Conservation (phyloP, 2,113 vertebrate species). For the Lepus europaeus region DNA sequence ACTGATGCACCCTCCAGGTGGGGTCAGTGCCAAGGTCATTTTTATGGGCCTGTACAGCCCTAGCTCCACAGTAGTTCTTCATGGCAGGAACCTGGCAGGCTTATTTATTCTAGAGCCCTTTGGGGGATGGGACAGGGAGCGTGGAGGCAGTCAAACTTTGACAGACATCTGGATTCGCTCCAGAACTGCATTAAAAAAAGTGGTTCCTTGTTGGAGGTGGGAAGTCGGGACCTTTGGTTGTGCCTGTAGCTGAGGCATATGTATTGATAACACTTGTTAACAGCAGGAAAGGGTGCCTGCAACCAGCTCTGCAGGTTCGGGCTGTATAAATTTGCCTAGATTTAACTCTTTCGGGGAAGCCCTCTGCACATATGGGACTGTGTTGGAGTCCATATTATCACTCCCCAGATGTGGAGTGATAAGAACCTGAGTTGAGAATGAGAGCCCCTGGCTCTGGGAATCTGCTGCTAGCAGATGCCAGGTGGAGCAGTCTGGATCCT, state of each 20-base stretch:
- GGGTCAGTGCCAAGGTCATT: not conserved
- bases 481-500: not conserved
- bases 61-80: not conserved
- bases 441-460: not conserved
- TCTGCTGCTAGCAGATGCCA: not conserved
- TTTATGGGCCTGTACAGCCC: not conserved
- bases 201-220: constrained; percentile 60
- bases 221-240: not conserved
- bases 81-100: not conserved
- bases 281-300: constrained; percentile 5
- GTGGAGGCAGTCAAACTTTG: constrained; percentile 19
- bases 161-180: constrained; percentile 49
- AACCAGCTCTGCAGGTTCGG: not conserved
- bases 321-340: not conserved
- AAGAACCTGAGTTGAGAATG: not conserved
- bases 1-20: not conserved
- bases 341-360: not conserved
- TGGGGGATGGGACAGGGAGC: not conserved
- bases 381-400: not conserved
- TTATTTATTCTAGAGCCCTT: constrained; percentile 41
- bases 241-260: constrained; percentile 29
- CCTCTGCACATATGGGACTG: not conserved
- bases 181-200: constrained; percentile 38
- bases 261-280: constrained; percentile 9
- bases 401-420: not conserved